These are phyloP conservation scores for Anoplophora glabripennis DNA, from an alignment of 1,140 invertebrate genomes.

Conservation along the genomic window DNA sequence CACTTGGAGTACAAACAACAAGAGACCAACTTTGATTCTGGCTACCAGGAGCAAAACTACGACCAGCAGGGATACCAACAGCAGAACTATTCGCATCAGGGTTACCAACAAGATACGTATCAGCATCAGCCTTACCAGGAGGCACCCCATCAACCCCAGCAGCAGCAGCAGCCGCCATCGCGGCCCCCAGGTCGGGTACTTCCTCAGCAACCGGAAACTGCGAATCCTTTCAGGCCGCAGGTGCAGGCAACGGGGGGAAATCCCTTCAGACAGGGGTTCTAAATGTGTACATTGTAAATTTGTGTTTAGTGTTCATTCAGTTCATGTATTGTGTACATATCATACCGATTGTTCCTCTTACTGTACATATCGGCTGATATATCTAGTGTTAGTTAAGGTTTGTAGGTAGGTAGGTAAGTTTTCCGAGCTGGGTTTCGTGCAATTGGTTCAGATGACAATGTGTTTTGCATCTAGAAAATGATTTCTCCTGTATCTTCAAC, in stretches of 20 bases:
- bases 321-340: conserved; percentile 36
- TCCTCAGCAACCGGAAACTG: conserved; percentile 38
- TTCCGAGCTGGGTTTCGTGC: too few relatives aligned
- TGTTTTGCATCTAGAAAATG: too few relatives aligned
- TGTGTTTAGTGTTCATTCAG: conserved; percentile 3
- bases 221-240: conserved; percentile 58
- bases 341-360: conserved; percentile 42
- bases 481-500: too few relatives aligned
- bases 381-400: too few relatives aligned
- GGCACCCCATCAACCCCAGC: conserved; percentile 41
- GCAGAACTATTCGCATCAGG: conserved; percentile 43
- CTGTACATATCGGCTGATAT: conserved; percentile 32
- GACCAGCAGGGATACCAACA: conserved; percentile 53
- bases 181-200: conserved; percentile 30
- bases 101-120: conserved; percentile 55
- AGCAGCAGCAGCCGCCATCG: conserved; percentile 25
- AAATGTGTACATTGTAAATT: conserved; percentile 17
- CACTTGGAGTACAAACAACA: conserved; percentile 72
- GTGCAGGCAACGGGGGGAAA: conserved; percentile 47
- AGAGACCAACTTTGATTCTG: conserved; percentile 62
- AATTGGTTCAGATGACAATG: too few relatives aligned
- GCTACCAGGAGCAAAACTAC: conserved; percentile 48
- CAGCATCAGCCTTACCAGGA: conserved; percentile 49
- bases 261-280: conserved; percentile 52
- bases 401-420: too few relatives aligned